These are phyloP conservation scores for Rachycentron canadum DNA, from an alignment of 2,797 vertebrate genomes.

Conservation along the genomic window DNA sequence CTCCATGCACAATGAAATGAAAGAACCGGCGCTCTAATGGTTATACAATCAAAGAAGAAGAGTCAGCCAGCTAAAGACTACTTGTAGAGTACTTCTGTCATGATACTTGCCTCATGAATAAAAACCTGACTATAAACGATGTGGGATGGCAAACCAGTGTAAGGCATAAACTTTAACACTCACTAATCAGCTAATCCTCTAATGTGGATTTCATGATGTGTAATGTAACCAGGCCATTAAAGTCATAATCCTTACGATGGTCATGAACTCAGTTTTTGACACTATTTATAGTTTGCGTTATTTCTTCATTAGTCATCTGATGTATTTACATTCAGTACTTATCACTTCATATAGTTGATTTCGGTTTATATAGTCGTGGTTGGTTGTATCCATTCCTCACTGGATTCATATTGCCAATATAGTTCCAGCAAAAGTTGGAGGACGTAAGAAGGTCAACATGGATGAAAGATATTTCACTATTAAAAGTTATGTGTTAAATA, in stretches of 20 bases:
- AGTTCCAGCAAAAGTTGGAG: background rate
- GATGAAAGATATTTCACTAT: background rate
- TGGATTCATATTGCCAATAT: background rate
- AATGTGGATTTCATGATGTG: conserved; percentile 18
- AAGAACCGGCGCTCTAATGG: conserved; percentile 30
- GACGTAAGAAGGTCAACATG: background rate
- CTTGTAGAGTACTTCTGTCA: background rate
- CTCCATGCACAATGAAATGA: conserved; percentile 54
- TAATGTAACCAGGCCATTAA: conserved; percentile 18
- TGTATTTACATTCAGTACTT: background rate
- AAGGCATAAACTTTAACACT: background rate
- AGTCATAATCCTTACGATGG: background rate
- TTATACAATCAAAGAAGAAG: conserved; percentile 22
- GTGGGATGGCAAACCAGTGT: background rate
- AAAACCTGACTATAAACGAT: background rate
- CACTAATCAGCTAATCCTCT: background rate
- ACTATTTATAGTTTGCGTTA: background rate
- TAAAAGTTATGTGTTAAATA: background rate
- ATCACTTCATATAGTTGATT: background rate
- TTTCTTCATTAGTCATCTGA: background rate
- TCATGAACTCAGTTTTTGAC: background rate
- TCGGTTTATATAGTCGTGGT: background rate
- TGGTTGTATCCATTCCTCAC: background rate
- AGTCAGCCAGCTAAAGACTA: conserved; percentile 26
- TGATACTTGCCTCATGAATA: conserved; percentile 2